A percentile compares a stretch with the other conserved stretches of the same genome.
Conservation (phyloP, 2,888 invertebrate genomes). For the Catocala nupta region DNA sequence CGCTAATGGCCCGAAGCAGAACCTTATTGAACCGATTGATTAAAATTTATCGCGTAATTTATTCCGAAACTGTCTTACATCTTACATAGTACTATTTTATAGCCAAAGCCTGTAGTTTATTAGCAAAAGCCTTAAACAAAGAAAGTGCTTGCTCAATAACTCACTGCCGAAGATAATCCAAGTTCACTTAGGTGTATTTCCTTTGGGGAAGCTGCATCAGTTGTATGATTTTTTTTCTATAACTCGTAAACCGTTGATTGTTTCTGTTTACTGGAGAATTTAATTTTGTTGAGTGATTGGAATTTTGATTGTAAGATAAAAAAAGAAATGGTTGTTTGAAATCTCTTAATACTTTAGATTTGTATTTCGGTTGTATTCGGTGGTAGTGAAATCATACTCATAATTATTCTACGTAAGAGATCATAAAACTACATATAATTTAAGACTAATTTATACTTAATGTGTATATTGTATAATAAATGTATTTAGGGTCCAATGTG, state of each 20-base stretch:
- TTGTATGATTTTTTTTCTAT: conserved; percentile 32
- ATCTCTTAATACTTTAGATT: too few relatives aligned
- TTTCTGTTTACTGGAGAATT: conserved; percentile 20
- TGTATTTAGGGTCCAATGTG: too few relatives aligned
- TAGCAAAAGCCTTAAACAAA: conserved; percentile 35
- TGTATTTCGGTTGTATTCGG: too few relatives aligned
- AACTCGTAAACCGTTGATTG: conserved; percentile 29
- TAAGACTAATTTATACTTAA: too few relatives aligned
- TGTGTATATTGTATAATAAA: too few relatives aligned
- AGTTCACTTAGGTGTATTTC: conserved; percentile 49
- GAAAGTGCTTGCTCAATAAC: conserved; percentile 31
- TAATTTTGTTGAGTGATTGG: conserved; percentile 13
- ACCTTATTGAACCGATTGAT: conserved; percentile 16
- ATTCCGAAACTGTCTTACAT: conserved; percentile 11
- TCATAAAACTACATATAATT: too few relatives aligned
- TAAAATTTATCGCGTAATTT: conserved; percentile 28
- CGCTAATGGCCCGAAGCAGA: conserved; percentile 20
- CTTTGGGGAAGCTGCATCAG: conserved; percentile 35
- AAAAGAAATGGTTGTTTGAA: background rate
- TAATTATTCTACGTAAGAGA: too few relatives aligned
- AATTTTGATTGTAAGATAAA: conserved; percentile 13
- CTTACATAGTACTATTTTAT: conserved; percentile 16
- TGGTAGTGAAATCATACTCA: too few relatives aligned
- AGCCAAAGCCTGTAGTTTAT: conserved; percentile 22
- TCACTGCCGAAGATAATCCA: conserved; percentile 40